A percentile compares a stretch with the other conserved stretches of the same genome.
phyloP scores from a whole-genome alignment of 1,140 invertebrate genomes.

The Drosophila takahashii region DNA sequence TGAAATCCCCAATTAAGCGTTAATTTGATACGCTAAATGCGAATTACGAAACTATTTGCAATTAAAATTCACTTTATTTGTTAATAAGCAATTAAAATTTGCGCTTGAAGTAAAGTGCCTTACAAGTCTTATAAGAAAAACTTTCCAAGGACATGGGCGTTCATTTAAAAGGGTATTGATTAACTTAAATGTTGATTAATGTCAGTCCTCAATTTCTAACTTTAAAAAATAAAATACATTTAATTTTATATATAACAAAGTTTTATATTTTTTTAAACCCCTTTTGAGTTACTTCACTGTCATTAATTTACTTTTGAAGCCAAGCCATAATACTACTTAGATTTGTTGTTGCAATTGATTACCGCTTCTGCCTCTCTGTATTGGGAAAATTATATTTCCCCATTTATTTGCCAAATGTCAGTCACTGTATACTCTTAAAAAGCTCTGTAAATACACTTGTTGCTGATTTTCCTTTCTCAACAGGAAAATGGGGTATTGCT shows the following conservation, averaged over 20 bases:
- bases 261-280: not conserved
- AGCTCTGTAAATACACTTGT: too few relatives aligned
- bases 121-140: conserved; percentile 10
- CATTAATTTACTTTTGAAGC: conserved; percentile 8
- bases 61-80: conserved; percentile 18
- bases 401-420: too few relatives aligned
- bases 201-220: too few relatives aligned
- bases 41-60: conserved; percentile 22
- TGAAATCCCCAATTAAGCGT: conserved; percentile 1
- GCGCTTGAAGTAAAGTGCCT: conserved; percentile 28
- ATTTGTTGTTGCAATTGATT: not conserved
- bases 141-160: not conserved
- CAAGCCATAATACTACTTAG: conserved; percentile 22
- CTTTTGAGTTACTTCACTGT: not conserved
- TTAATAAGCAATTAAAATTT: conserved; percentile 24
- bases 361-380: conserved; percentile 20
- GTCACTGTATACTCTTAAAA: not conserved
- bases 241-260: not conserved
- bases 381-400: conserved; percentile 23
- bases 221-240: too few relatives aligned
- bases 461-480: too few relatives aligned
- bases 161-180: not conserved
- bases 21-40: conserved; percentile 15
- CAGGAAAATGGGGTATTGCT: too few relatives aligned
- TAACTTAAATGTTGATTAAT: not conserved